Evolutionary conservation across 2,797 vertebrate genomes (phyloP).

Genomic region (Propithecus perrieri): DNA sequence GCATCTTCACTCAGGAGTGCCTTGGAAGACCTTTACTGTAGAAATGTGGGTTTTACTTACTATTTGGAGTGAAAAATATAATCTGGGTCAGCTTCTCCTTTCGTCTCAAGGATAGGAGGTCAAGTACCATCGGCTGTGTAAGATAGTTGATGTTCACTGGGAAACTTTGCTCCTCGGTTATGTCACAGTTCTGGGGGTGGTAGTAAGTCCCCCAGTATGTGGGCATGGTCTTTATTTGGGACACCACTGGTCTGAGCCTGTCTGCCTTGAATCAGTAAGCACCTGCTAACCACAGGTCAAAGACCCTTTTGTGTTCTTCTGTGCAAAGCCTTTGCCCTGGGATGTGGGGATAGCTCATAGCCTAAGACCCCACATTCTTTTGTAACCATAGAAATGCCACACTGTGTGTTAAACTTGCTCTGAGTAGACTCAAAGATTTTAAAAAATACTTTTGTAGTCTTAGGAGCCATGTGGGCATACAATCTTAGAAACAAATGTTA

Average conservation of each 20-base stretch:
- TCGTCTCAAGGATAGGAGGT: not conserved
- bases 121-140: not conserved
- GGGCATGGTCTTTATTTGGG: not conserved
- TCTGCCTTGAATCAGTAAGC: not conserved
- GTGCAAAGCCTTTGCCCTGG: not conserved
- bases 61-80: not conserved
- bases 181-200: not conserved
- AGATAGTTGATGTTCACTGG: not conserved
- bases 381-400: not conserved
- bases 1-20: not conserved
- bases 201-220: not conserved
- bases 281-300: not conserved
- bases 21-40: not conserved
- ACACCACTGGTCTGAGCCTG: not conserved
- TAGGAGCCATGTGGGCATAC: not conserved
- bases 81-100: not conserved
- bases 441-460: not conserved
- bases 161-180: not conserved
- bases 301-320: not conserved
- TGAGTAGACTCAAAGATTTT: not conserved
- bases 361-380: not conserved
- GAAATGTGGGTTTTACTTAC: not conserved
- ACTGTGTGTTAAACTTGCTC: not conserved
- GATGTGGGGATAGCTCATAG: not conserved
- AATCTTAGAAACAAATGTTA: not conserved